Conservation (phyloP, 2,888 invertebrate genomes). For the Amblyjoppa proteus region DNA sequence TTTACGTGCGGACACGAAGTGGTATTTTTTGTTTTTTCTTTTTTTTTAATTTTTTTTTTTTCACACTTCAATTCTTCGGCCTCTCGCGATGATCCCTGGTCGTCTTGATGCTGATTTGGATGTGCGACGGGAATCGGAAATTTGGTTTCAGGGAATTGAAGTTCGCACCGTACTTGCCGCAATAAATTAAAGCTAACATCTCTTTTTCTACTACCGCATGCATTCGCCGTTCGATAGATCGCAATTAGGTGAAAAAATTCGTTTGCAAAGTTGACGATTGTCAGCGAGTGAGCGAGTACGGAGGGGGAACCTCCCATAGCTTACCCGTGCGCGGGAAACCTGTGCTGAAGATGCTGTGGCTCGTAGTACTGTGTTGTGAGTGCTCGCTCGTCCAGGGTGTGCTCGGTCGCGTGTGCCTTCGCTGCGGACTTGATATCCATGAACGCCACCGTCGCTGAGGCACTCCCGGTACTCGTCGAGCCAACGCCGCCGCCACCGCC, state of each 20-base stretch:
- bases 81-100: not conserved
- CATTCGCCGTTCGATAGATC: not conserved
- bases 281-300: not conserved
- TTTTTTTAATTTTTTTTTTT: constrained; percentile 1
- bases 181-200: not conserved
- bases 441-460: constrained; percentile 96
- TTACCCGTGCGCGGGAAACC: constrained; percentile 87
- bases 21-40: constrained; percentile 24
- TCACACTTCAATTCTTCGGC: constrained; percentile 26
- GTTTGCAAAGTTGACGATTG: not conserved
- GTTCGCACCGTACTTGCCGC: constrained; percentile 1
- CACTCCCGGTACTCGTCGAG: constrained; percentile 88
- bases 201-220: not conserved
- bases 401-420: constrained; percentile 96
- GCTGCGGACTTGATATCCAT: constrained; percentile 98
- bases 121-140: not conserved
- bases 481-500: constrained; percentile 85
- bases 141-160: not conserved
- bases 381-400: constrained; percentile 94
- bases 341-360: constrained; percentile 87
- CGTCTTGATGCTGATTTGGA: not conserved
- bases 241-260: not conserved
- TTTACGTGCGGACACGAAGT: not conserved
- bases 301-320: constrained; percentile 67
- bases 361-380: constrained; percentile 97